These are phyloP conservation scores for Anadara kagoshimensis DNA, from an alignment of 1,140 invertebrate species.

Conservation along the genomic window DNA sequence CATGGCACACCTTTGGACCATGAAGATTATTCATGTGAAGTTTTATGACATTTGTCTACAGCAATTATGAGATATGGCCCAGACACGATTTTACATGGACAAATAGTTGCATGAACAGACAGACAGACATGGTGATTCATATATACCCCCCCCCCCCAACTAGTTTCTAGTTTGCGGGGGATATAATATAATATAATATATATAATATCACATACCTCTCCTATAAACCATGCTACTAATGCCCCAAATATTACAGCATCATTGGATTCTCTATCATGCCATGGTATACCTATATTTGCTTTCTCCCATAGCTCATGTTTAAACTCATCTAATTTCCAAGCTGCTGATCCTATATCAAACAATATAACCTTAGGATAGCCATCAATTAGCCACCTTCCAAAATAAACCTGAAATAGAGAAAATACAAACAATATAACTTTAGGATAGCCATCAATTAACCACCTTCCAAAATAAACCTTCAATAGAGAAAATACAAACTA, in stretches of 20 bases:
- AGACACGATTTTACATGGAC: too few species aligned
- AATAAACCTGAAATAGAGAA: constrained; percentile 81
- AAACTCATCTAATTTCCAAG: constrained; percentile 97
- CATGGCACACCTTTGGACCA: too few species aligned
- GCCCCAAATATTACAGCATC: constrained; percentile 98
- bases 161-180: too few species aligned
- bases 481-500: constrained; percentile 82
- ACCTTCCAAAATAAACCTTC: constrained; percentile 92
- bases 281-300: constrained; percentile 88
- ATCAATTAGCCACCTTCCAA: constrained; percentile 98
- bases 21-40: too few species aligned
- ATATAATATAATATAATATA: too few species aligned
- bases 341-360: constrained; percentile 97
- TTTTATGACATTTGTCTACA: too few species aligned
- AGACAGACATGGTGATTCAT: too few species aligned
- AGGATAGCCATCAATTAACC: constrained; percentile 99
- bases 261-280: constrained; percentile 96
- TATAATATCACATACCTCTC: constrained; percentile 79
- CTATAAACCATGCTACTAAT: constrained; percentile 95
- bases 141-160: too few species aligned
- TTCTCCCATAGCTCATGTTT: constrained; percentile 85
- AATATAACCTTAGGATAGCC: constrained; percentile 98
- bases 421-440: constrained; percentile 98
- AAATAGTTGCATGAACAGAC: too few species aligned
- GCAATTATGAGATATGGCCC: too few species aligned